A percentile compares a stretch with the other conserved stretches of the same genome.
These are phyloP conservation scores for Promerops cafer DNA, from an alignment of 2,113 vertebrate genomes.

Conservation along the genomic window DNA sequence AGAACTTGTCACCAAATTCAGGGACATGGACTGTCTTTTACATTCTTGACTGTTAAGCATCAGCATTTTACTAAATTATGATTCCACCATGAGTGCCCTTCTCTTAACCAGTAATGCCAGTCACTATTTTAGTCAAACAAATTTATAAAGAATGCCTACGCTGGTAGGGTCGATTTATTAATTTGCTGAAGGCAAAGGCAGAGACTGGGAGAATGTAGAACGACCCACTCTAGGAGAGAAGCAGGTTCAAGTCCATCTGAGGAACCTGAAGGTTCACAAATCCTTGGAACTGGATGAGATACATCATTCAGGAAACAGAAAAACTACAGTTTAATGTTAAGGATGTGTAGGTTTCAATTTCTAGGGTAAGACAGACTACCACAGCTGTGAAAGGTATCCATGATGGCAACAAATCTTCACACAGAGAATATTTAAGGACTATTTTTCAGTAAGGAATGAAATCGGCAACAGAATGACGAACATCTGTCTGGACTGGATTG, in stretches of 20 bases:
- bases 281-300: neutral
- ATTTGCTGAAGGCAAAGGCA: neutral
- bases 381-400: neutral
- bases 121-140: neutral
- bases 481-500: neutral
- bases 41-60: neutral
- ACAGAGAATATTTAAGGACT: neutral
- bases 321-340: neutral
- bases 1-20: neutral
- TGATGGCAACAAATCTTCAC: neutral
- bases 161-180: neutral
- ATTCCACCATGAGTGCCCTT: neutral
- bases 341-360: neutral
- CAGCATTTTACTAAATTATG: neutral
- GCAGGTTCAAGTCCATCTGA: neutral
- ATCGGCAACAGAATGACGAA: neutral
- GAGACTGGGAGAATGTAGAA: neutral
- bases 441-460: neutral
- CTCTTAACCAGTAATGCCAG: neutral
- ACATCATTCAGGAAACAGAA: neutral
- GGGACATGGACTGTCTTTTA: neutral
- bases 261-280: neutral
- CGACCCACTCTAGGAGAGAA: rapidly evolving
- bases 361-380: neutral
- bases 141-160: neutral